Base-by-base conservation (phyloP, 2,888 invertebrate genomes). In the Stenchaetothrips biformis region DNA sequence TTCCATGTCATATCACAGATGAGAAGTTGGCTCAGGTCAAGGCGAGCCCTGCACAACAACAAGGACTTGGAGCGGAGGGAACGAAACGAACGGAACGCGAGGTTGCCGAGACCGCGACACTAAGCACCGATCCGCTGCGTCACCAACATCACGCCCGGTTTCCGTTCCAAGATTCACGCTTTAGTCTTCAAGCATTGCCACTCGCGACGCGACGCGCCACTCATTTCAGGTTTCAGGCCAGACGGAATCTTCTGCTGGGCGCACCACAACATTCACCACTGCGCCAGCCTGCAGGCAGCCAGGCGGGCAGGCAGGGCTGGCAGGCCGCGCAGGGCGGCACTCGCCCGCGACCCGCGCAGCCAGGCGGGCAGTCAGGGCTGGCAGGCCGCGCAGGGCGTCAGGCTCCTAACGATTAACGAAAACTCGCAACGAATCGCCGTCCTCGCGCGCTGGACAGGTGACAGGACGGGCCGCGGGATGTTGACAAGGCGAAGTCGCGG, bases 1-100 rank as follows among this genome's bases (percentile, higher is more conserved):
- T n/a, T 74, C 67, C 67, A 74, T 74, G 67, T 74, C 67, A 8
- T 4, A 11, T 25, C 67, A 25, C 67, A 74, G 21, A 74, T 25
- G 67, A 74, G 67, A 74, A 74, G 67, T 74, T 74, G 67, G 25
- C 67, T 25, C 4, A 74, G 67, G 67, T 74, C 67, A 74, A 74
- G 67, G 25, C 67, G 25, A 59, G 59, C 25, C 67, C 53, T 53
- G 13, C 16, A 21, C 67, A 74, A 74, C 25, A 74, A 74, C 25
- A 74, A 21, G 67, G 25, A 11, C 1, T 74, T 74, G 21, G 67
- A 18, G 2, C 1, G 37, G 37, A 37, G 37, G 2, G 53, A 13
- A 53, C 0, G 16, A 11, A 13, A 53, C 18, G 53, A 4, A 53
- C 8, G 0, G 18, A 53, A 2, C 37, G 37, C 37, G 4, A 37